Evolutionary conservation across 2,113 vertebrate species (phyloP), one percentile per base, ranked within the genome.

Genomic region (Ochotona princeps): DNA sequence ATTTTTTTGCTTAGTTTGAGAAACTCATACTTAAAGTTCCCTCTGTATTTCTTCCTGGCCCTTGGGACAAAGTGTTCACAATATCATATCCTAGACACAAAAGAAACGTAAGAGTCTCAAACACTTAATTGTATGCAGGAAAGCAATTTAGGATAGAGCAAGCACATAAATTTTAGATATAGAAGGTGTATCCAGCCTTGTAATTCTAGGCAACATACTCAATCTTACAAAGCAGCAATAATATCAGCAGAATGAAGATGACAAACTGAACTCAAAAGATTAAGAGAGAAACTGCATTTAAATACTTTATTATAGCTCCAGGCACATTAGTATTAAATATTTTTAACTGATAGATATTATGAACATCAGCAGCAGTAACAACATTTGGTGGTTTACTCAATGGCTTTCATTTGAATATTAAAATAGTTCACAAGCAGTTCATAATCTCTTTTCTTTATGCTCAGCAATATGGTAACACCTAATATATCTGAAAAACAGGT

Each of bases 251-350:
- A 87, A 72, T 32, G 20, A 26, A 11, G 17, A 32, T 66, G 60
- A 83, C 47, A 38, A 63, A 66, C 15, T 44, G 7, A 60, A 67
- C 13, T 26, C 51, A 83, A 57, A 83, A 13, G 25, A 47, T 44
- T 79, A 84, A 87, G 57, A 30, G 7, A 83, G 44, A 65, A 96
- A 25, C 21, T 73, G 66, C 11, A 85, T n/a, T 88, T 86, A 79
- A 90, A 54, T 49, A 26, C 30, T 81, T 32, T 28, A 49, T 44
- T 47, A 49, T 2, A 44, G 6, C 65, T 67, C 12, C 32, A 44
- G 23, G 23, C 12, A 76, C 79, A 7, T 28, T 28, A 61, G 35
- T 83, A 30, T 1, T 57, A 20, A 38, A 47, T 47, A 54, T 63
- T 80, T 23, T 47, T 15, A 49, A 12, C 14, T 73, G 44, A 38